phyloP scores from a whole-genome alignment of 1,140 invertebrate genomes.

The Diabrotica undecimpunctata region DNA sequence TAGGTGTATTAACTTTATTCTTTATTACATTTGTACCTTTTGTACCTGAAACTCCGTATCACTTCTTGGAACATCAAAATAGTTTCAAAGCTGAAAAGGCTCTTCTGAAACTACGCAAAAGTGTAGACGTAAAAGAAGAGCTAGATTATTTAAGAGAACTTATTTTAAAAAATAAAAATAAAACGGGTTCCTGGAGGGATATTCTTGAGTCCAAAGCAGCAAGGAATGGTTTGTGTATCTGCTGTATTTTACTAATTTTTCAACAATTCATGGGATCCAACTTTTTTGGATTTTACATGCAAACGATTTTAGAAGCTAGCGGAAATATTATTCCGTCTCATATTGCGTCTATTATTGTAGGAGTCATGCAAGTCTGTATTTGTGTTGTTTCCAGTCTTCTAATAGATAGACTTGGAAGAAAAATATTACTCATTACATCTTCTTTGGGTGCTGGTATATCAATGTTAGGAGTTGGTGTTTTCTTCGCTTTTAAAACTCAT shows the following conservation, averaged over 20 bases:
- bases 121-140: not conserved
- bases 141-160: not conserved
- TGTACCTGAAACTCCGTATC: slow-evolving; percentile 73
- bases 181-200: not conserved
- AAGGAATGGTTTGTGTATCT: not conserved
- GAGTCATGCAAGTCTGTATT: slow-evolving; percentile 70
- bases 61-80: slow-evolving; percentile 56
- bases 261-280: slow-evolving; percentile 85
- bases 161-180: not conserved
- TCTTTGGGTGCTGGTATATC: slow-evolving; percentile 55
- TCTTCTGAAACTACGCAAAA: not conserved
- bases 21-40: slow-evolving; percentile 50
- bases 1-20: slow-evolving; percentile 52
- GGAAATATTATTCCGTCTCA: slow-evolving; percentile 55
- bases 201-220: not conserved
- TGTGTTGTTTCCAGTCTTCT: slow-evolving; percentile 66
- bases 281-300: slow-evolving; percentile 78
- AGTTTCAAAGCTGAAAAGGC: slow-evolving; percentile 55
- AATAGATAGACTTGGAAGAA: slow-evolving; percentile 74
- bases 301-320: slow-evolving; percentile 65
- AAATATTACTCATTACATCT: slow-evolving; percentile 66
- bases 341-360: slow-evolving; percentile 69
- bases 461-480: slow-evolving; percentile 31
- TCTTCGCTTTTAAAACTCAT: slow-evolving; percentile 36
- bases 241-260: slow-evolving; percentile 73